Conservation (phyloP, 1,140 invertebrate genomes). For the Drosophila watanabei region DNA sequence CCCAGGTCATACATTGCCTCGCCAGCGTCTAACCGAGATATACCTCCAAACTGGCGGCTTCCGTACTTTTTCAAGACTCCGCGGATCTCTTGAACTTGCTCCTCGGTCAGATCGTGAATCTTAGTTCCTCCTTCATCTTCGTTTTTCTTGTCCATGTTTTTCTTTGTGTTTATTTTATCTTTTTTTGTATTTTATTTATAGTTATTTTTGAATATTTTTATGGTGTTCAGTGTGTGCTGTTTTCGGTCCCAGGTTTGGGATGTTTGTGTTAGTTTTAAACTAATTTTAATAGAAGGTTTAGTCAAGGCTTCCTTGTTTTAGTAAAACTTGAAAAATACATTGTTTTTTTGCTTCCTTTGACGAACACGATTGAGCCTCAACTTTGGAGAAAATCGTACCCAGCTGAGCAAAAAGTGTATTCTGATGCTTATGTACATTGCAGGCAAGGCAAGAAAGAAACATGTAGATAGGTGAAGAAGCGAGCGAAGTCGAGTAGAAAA, state of each 20-base stretch:
- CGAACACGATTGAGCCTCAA: background rate
- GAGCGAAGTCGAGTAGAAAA: background rate
- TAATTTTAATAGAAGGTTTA: background rate
- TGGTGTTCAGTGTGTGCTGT: background rate
- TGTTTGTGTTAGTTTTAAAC: background rate
- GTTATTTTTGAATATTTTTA: background rate
- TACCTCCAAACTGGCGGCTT: constrained; percentile 7
- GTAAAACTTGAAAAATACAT: background rate
- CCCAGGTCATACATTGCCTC: constrained; percentile 32
- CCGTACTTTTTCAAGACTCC: constrained; percentile 16
- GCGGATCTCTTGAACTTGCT: constrained; percentile 34
- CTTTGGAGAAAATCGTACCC: background rate
- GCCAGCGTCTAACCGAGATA: constrained; percentile 17
- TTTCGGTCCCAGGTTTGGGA: background rate
- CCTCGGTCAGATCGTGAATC: constrained; percentile 1
- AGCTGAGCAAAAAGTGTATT: no score
- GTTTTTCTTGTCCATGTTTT: constrained; percentile 1
- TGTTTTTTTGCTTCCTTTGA: background rate
- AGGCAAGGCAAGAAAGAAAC: background rate
- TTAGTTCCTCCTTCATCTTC: background rate
- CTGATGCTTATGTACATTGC: background rate
- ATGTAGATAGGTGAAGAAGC: background rate
- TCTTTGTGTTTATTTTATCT: background rate
- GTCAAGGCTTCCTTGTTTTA: background rate
- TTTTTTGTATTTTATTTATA: background rate